Evolutionary conservation across 2,888 invertebrate species (phyloP).

Genomic region (Drosophila seclusa): DNA sequence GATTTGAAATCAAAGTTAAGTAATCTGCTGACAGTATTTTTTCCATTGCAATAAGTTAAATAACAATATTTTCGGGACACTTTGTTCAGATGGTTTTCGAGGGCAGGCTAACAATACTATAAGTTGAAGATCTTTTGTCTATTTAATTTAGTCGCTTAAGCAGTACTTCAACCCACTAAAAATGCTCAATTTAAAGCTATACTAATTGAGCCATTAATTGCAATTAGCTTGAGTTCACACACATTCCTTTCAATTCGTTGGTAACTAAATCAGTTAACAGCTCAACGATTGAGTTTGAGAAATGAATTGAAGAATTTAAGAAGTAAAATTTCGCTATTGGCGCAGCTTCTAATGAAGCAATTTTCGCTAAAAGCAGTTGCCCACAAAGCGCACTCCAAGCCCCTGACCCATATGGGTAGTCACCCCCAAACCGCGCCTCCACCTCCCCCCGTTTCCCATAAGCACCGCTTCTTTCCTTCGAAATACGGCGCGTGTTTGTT

Average conservation of each 20-base stretch:
- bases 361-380: conserved; percentile 76
- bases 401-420: conserved; percentile 1
- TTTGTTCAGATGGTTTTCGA: background rate
- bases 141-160: background rate
- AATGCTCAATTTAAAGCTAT: background rate
- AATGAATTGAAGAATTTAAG: conserved; percentile 25
- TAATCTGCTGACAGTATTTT: background rate
- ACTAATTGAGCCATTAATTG: conserved; percentile 33
- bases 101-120: rapidly evolving
- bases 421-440: too few relatives aligned
- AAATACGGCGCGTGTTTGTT: conserved; percentile 73
- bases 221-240: conserved; percentile 1
- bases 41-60: background rate
- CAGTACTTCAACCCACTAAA: too few relatives aligned
- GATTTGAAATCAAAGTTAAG: background rate
- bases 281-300: conserved; percentile 4
- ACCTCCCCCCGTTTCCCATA: background rate
- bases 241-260: conserved; percentile 12
- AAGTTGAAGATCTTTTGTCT: background rate
- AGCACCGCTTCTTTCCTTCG: conserved; percentile 17
- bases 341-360: conserved; percentile 75
- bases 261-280: conserved; percentile 60
- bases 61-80: background rate
- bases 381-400: conserved; percentile 31
- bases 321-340: conserved; percentile 44